Evolutionary conservation across 2,888 invertebrate genomes (phyloP), one percentile per base, ranked within the genome.

Genomic region (Taphrorychus bicolor): DNA sequence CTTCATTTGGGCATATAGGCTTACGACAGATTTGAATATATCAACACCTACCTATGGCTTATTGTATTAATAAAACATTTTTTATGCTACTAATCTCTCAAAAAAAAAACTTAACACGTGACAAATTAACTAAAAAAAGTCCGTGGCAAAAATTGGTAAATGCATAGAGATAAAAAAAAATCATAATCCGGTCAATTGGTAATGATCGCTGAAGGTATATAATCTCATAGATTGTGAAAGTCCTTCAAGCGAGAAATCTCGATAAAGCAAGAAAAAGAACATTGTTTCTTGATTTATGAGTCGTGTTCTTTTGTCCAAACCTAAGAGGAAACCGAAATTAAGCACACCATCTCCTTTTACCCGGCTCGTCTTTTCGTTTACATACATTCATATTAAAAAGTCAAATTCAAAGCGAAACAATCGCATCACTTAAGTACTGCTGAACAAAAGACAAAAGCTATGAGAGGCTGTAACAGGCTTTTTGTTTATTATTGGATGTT

Each of bases 291-390:
- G 23, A 58, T 64, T 65, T 70, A 71, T 61, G 69, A 70, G 70
- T 59, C 70, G 68, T 72, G 70, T 73, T 73, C 73, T 72, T 74
- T 74, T 74, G 73, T 74, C 72, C 64, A 63, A 62, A 72, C 66
- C 68, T 48, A 62, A 66, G 64, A 71, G 71, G 71, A 74, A 45
- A 71, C 71, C 69, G 62, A 69, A 73, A 73, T 73, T 74, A 24
- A 18, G 62, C 53, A 59, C 40, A 45, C 5, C n/a, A 45, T 40
- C 7, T 18, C 57, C 32, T 24, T 57, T 32, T 32, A 32, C 32
- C 32, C 32, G 32, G 32, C 3, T 32, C 32, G 7, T 32, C 32
- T n/a, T n/a, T n/a, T n/a, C n/a, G n/a, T n/a, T n/a, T n/a, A n/a
- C n/a, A n/a, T n/a, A n/a, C 32, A 32, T 32, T 32, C 7, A 32